Conservation (phyloP, 2,113 vertebrate genomes). For the Gasterosteus nipponicus region DNA sequence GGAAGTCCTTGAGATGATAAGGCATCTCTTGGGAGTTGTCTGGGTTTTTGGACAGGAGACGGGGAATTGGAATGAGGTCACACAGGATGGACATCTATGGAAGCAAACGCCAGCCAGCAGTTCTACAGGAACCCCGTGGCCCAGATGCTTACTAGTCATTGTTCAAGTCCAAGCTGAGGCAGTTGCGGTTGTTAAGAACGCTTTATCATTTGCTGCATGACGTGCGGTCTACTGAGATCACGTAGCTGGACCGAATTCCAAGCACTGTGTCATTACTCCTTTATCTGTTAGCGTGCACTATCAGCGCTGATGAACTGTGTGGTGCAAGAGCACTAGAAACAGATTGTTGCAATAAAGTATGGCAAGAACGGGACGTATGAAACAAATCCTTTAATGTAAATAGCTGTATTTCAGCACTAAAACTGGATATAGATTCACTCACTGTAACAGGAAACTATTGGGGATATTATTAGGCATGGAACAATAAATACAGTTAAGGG, state of each 20-base stretch:
- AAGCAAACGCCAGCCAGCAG: not conserved
- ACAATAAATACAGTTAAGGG: not conserved
- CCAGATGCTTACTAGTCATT: too few relatives aligned
- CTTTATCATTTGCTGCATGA: not conserved
- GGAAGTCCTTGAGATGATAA: constrained; percentile 69
- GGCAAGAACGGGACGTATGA: not conserved
- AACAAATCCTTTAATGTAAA: not conserved
- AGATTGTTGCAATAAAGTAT: not conserved
- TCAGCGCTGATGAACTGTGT: not conserved
- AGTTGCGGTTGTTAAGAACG: not conserved
- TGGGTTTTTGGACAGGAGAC: constrained; percentile 32
- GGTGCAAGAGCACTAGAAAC: not conserved
- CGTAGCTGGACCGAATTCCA: not conserved
- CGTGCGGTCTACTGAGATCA: not conserved
- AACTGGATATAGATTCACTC: not conserved
- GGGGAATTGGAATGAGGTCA: constrained; percentile 33
- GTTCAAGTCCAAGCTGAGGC: not conserved
- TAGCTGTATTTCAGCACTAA: not conserved
- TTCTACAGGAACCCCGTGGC: constrained; percentile 10
- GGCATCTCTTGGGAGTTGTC: constrained; percentile 37
- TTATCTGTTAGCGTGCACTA: not conserved
- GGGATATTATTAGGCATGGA: too few relatives aligned
- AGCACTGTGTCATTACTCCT: not conserved
- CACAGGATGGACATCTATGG: not conserved
- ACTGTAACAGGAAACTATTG: not conserved